Percentiles rank a stretch among this genome's conserved stretches.
Conservation (phyloP, 2,888 invertebrate species). For the Leucoptera coffeella region DNA sequence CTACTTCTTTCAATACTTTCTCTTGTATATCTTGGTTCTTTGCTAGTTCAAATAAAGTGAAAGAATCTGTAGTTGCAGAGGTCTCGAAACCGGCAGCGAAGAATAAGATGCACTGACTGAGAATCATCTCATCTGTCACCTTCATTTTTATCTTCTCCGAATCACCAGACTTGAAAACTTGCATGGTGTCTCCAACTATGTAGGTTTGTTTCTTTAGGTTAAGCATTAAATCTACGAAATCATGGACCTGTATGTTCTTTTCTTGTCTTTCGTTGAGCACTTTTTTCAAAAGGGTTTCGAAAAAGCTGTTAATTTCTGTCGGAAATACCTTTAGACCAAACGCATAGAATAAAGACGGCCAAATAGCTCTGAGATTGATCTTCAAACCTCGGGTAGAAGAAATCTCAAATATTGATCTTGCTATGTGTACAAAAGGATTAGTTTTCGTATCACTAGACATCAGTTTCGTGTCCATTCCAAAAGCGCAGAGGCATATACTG, state of each 20-base stretch:
- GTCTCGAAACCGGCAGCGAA: slow-evolving; percentile 50
- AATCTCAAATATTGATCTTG: slow-evolving; percentile 9
- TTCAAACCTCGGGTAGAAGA: slow-evolving; percentile 9
- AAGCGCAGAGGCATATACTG: slow-evolving; percentile 18
- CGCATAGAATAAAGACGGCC: slow-evolving; percentile 15
- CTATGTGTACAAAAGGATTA: slow-evolving; percentile 13
- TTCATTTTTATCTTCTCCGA: slow-evolving; percentile 11
- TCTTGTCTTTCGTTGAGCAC: slow-evolving; percentile 5
- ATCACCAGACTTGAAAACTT: slow-evolving; percentile 6
- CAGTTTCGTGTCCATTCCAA: slow-evolving; percentile 23
- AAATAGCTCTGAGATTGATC: slow-evolving; percentile 10
- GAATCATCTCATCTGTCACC: slow-evolving; percentile 30
- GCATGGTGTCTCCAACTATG: slow-evolving; percentile 8
- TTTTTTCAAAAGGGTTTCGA: slow-evolving; percentile 5
- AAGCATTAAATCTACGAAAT: slow-evolving; percentile 9
- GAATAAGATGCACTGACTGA: slow-evolving; percentile 45
- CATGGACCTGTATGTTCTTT: slow-evolving; percentile 6
- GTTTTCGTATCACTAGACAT: no score
- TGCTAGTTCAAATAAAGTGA: slow-evolving; percentile 38
- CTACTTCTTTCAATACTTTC: slow-evolving; percentile 27
- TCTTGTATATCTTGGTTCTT: slow-evolving; percentile 29
- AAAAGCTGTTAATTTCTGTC: slow-evolving; percentile 10
- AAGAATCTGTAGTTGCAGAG: slow-evolving; percentile 35
- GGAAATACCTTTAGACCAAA: slow-evolving; percentile 11
- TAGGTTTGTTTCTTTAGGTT: slow-evolving; percentile 6